Evolutionary conservation across 2,797 vertebrate genomes (phyloP), one percentile per base, ranked within the genome.

Genomic region (Coracias cyanogaster): DNA sequence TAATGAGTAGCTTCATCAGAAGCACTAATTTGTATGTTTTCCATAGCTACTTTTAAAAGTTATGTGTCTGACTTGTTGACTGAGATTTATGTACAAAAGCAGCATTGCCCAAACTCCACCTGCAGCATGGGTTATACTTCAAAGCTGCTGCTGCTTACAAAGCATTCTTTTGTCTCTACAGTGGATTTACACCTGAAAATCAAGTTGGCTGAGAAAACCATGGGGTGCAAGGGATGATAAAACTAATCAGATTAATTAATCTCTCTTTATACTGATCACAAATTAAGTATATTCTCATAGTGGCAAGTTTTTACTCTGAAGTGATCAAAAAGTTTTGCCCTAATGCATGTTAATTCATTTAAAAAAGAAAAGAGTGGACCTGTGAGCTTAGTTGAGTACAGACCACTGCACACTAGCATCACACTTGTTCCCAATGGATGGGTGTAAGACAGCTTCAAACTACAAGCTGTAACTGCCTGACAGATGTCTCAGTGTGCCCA

Each of bases 171-270:
- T 93, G 90, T 92, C 78, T 92, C 78, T 70, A 43, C 29, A 51
- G 88, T 85, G 64, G 48, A 77, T 91, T 90, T 90, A 87, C 73
- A 89, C 88, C 69, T 90, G 94, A 91, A 86, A 84, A 93, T 82
- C 81, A 85, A 92, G 74, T 67, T 90, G 54, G 21, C 64, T 73
- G 64, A 58, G 86, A 91, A 94, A 89, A 20, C 57, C 65, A 48
- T 58, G 52, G 57, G 13, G n/a, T 94, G 52, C 2, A 12, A 84
- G 79, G 67, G 37, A 74, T 78, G 90, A 85, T 71, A 51, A 82
- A 93, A 64, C 19, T 35, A 73, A 94, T 77, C 81, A 89, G 46
- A 64, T 82, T 77, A 90, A 77, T 90, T 86, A 3, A 26, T 89
- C 20, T 77, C 33, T 19, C 28, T 82, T 77, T 89, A 25, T 51